Evolutionary conservation across 2,888 invertebrate genomes (phyloP), one percentile per base, ranked within the genome.

Genomic region (Drosophila vallismaia): DNA sequence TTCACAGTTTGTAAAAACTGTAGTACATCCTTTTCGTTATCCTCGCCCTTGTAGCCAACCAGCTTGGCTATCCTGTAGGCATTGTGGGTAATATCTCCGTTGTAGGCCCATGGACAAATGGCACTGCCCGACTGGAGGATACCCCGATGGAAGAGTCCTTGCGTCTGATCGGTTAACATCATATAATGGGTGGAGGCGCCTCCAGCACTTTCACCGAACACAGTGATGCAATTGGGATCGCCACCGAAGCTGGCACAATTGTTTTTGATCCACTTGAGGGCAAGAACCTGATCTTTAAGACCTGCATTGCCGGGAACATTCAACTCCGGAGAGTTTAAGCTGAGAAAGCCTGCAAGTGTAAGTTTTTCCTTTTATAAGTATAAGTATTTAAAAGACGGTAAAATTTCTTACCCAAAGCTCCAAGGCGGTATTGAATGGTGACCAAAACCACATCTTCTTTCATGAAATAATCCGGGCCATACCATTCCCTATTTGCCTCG

Each of bases 191-290:
- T 91, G 2, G 92, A 91, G 3, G 91, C 92, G 7, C 81, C 92
- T 1, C 93, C 93, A 33, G 93, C 93, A 76, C 93, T 93, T 76
- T 93, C 92, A 1, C 93, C 93, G 71, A 93, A 93, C 0, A 93
- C 89, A 0, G 93, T 93, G 1, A 92, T 93, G 75, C 93, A 93
- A 51, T 92, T 88, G 0, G 92, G 90, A 89, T 93, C 92, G 1
- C 93, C 93, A 49, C 92, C 92, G 78, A 93, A 93, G 31, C 88
- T 86, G 26, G 83, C 67, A 31, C 93, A 92, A 74, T 93, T 93
- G 42, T 90, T 91, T 73, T 93, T 92, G 0, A 93, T 89, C 93
- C 93, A 93, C 77, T 91, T 91, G 19, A 93, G 79, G 0, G 93
- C 93, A 85, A 93, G 72, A 1, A 93, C 91, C 88, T 92, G 92